Base-by-base conservation (phyloP, 1,140 invertebrate species). In the Microvelia longipes region DNA sequence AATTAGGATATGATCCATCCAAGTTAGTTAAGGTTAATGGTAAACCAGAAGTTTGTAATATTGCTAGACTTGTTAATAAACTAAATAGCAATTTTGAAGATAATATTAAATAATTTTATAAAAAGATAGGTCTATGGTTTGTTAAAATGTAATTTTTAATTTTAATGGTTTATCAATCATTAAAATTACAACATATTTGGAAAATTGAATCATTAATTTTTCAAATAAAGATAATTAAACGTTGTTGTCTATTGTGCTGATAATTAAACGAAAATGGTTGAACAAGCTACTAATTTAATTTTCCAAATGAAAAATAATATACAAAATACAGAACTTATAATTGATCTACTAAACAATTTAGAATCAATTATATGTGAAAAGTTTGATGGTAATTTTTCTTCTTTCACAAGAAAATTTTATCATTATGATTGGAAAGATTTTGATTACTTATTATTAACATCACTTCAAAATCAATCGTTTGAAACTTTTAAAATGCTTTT, bases 1-100 rank as follows among this genome's bases (percentile, higher is more conserved):
- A 99, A 83, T 50, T 50, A 50, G 35, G 35, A 50, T 50, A 50
- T 50, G 35, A 50, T 50, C 35, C 35, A 50, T 50, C 35, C 35
- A 50, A 50, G 35, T 50, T 50, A 50, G 35, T 50, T 50, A 50
- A 50, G 35, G 35, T 50, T 50, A 50, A 50, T 50, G 35, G 35
- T 50, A 50, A 50, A 50, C 35, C 35, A 50, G 35, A 50, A 50
- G 35, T 50, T 50, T 50, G 35, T 50, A 50, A 50, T 50, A 50
- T 50, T 50, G 35, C 35, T 50, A 50, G 35, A 50, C 35, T 50
- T 50, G 35, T 50, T 50, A 50, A 50, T 50, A 50, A 50, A 50
- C 35, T 50, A 50, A 50, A 50, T 50, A 50, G 35, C 35, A 50
- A 50, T 50, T 50, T 50, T 50, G 35, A 50, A 50, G 35, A 50